These are phyloP conservation scores for Molossus alvarezi DNA, from an alignment of 2,797 vertebrate genomes.

Conservation along the genomic window DNA sequence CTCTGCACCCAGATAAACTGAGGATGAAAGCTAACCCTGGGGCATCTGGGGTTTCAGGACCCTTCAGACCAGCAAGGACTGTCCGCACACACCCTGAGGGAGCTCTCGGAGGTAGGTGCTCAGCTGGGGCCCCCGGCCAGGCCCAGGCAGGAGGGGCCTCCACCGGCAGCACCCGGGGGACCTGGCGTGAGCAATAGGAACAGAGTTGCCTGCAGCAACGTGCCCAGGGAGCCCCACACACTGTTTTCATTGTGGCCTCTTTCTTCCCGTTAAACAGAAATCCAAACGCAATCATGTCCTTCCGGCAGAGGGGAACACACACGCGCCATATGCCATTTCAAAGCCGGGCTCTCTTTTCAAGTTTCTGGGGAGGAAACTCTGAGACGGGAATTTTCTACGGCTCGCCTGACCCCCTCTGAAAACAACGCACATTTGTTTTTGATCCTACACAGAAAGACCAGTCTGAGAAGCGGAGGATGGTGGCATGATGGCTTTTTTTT, in stretches of 20 bases:
- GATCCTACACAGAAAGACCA: constrained; percentile 36
- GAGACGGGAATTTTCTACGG: constrained; percentile 24
- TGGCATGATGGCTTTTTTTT: neutral
- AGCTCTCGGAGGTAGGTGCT: neutral
- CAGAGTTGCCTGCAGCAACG: neutral
- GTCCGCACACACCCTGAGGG: fast-evolving
- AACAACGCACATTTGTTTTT: constrained; percentile 76
- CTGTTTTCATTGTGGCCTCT: constrained; percentile 74
- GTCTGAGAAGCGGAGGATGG: neutral
- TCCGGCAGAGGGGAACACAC: neutral
- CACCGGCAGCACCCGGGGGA: neutral
- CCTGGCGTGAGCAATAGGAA: neutral
- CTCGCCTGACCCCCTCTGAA: neutral
- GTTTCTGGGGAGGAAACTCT: constrained; percentile 72
- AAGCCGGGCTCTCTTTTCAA: constrained; percentile 79
- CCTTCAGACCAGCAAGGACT: neutral
- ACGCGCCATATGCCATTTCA: constrained; percentile 78
- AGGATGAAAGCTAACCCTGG: neutral
- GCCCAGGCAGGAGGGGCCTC: neutral
- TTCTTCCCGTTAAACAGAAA: constrained; percentile 46
- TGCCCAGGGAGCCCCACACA: constrained; percentile 47
- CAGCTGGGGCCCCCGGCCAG: neutral
- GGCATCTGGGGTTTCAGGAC: neutral
- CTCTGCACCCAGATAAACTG: neutral
- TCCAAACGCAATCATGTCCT: constrained; percentile 69